Evolutionary conservation across 2,113 vertebrate species (phyloP).

Genomic region (Megaleporinus macrocephalus): DNA sequence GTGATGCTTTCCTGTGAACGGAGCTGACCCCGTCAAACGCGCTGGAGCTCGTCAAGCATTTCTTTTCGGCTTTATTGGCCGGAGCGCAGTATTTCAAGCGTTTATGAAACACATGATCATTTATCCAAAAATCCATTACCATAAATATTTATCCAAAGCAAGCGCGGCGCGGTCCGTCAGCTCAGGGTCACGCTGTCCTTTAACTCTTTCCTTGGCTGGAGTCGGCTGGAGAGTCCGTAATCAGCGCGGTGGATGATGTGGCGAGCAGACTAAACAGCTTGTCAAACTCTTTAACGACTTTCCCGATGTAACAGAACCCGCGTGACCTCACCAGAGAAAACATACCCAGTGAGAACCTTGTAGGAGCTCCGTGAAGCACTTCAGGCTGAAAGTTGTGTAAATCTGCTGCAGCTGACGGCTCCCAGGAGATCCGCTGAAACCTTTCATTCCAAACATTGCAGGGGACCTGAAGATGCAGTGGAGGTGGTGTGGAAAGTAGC

Average conservation of each 20-base stretch:
- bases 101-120: not conserved
- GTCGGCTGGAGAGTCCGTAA: not conserved
- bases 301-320: not conserved
- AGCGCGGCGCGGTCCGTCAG: not conserved
- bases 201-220: not conserved
- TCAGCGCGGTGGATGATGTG: not conserved
- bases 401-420: not conserved
- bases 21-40: not conserved
- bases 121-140: not conserved
- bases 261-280: slow-evolving; percentile 43
- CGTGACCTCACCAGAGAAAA: not conserved
- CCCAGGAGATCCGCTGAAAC: slow-evolving; percentile 2
- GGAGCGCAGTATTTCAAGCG: too few relatives aligned
- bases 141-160: slow-evolving; percentile 28
- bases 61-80: not conserved
- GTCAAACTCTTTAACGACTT: slow-evolving; percentile 6
- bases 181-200: not conserved
- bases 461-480: not conserved
- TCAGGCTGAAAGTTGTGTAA: not conserved
- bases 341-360: slow-evolving; percentile 1
- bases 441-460: slow-evolving; percentile 7
- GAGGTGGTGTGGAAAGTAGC: not conserved
- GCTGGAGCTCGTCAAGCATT: not conserved
- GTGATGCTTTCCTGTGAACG: not conserved
- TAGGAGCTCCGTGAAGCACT: slow-evolving; percentile 15